A percentile compares a stretch with the other conserved stretches of the same genome.
These are phyloP conservation scores for Alouatta palliata DNA, from an alignment of 2,113 vertebrate genomes.

Conservation along the genomic window DNA sequence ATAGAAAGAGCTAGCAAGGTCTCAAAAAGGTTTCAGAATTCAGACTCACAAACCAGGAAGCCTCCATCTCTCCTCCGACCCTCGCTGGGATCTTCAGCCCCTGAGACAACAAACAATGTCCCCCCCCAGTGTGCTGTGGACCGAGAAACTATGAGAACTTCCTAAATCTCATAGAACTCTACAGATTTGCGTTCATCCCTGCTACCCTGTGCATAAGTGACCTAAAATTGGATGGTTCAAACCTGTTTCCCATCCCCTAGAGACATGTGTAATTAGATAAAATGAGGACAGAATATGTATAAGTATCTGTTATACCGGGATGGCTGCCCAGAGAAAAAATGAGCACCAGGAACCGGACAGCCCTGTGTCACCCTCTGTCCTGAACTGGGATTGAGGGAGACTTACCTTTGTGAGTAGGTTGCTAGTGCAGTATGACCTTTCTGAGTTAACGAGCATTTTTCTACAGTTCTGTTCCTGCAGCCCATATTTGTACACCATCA, in stretches of 20 bases:
- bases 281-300: conserved; percentile 86
- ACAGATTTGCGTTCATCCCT: conserved; percentile 75
- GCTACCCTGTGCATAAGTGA: conserved; percentile 77
- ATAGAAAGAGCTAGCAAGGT: background rate
- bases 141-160: conserved; percentile 70
- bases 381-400: conserved; percentile 58
- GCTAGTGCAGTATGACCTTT: conserved; percentile 66
- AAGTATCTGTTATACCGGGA: conserved; percentile 86
- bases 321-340: conserved; percentile 85
- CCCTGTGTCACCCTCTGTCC: conserved; percentile 73
- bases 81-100: conserved; percentile 34
- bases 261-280: conserved; percentile 85
- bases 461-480: background rate
- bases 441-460: conserved; percentile 41
- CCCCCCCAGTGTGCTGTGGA: background rate
- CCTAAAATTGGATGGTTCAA: conserved; percentile 83
- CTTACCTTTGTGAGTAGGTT: conserved; percentile 44
- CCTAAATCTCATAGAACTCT: conserved; percentile 51
- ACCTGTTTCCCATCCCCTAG: conserved; percentile 80
- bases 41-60: background rate
- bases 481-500: background rate
- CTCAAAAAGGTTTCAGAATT: background rate
- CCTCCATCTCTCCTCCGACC: background rate
- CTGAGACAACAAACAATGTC: conserved; percentile 48
- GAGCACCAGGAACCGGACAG: conserved; percentile 72